phyloP scores from a whole-genome alignment of 2,113 vertebrate genomes.

The Pogona vitticeps region DNA sequence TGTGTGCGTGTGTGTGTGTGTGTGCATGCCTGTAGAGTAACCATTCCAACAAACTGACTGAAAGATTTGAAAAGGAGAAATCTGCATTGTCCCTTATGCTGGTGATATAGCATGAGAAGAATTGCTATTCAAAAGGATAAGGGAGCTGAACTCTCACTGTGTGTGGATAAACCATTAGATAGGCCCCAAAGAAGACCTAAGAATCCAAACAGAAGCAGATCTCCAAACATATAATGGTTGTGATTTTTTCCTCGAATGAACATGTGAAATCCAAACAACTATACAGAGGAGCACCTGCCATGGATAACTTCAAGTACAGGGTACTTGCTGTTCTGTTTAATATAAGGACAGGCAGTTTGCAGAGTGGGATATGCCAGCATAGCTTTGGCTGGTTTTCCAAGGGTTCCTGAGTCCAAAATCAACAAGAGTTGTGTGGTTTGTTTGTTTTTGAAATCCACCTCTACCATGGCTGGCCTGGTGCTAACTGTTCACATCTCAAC shows the following conservation, averaged over 20 bases:
- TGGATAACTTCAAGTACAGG: background rate
- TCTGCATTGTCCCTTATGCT: background rate
- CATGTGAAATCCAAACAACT: no score
- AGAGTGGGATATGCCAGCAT: no score
- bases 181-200: background rate
- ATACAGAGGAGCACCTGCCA: no score
- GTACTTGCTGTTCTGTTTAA: background rate
- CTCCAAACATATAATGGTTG: background rate
- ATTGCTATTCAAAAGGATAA: background rate
- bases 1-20: no score
- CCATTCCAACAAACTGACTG: background rate
- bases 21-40: background rate
- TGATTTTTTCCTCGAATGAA: background rate
- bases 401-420: no score
- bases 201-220: background rate
- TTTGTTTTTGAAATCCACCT: no score
- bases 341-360: no score
- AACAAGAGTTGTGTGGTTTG: no score
- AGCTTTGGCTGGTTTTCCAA: no score
- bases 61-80: background rate
- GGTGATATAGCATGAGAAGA: background rate
- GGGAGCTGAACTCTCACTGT: background rate
- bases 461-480: no score
- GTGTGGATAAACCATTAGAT: background rate
- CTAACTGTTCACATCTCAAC: no score